phyloP scores from a whole-genome alignment of 2,888 invertebrate genomes.

The Reticulitermes lucifugus region DNA sequence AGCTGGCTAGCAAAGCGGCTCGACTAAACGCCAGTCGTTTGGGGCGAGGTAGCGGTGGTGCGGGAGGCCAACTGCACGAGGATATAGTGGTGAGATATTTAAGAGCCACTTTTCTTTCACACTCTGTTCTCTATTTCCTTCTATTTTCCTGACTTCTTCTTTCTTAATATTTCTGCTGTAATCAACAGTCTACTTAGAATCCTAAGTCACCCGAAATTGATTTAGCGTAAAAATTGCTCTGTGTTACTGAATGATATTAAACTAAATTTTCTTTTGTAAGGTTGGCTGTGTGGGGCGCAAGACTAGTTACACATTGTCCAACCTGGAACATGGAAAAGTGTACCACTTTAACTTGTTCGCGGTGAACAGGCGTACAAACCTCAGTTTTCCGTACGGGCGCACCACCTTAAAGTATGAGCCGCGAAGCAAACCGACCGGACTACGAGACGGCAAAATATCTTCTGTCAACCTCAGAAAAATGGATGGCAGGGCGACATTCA shows the following conservation, averaged over 20 bases:
- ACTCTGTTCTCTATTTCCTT: conserved; percentile 48
- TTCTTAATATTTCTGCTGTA: no score
- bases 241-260: no score
- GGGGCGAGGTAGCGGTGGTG: conserved; percentile 41
- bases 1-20: conserved; percentile 50
- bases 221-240: no score
- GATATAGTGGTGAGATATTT: conserved; percentile 49
- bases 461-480: conserved; percentile 66
- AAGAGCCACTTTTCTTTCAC: no score
- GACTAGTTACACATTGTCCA: conserved; percentile 65
- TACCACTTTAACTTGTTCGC: conserved; percentile 71
- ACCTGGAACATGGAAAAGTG: conserved; percentile 63
- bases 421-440: conserved; percentile 60
- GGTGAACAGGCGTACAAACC: conserved; percentile 65
- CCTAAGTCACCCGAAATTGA: no score
- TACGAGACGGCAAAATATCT: conserved; percentile 65
- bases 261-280: conserved; percentile 14
- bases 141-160: conserved; percentile 48
- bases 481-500: conserved; percentile 68
- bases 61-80: conserved; percentile 38
- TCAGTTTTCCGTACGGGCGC: conserved; percentile 67
- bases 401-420: conserved; percentile 61
- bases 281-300: conserved; percentile 66
- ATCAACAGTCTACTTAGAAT: no score
- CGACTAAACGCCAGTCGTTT: conserved; percentile 39